A percentile compares a stretch with the other conserved stretches of the same genome.
Evolutionary conservation across 2,797 vertebrate species (phyloP).

Genomic region (Muraenolepis orangiensis): DNA sequence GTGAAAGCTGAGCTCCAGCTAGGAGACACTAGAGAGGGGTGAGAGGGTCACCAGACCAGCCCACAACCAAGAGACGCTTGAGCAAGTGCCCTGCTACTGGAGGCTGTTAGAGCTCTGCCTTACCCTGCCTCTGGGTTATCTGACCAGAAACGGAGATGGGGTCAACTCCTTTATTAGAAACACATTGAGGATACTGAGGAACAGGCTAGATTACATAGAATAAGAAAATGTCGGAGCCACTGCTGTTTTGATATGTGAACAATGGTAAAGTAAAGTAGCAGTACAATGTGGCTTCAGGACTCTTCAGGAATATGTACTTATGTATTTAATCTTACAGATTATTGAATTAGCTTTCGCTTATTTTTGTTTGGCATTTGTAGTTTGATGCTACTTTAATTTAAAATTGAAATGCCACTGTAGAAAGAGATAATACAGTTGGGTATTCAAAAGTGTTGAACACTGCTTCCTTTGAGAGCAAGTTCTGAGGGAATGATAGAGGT

Average conservation of each 20-base stretch:
- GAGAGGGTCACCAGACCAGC: neutral
- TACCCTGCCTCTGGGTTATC: slow-evolving; percentile 15
- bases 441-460: neutral
- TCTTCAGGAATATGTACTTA: neutral
- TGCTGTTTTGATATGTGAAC: neutral
- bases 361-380: neutral
- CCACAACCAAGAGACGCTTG: neutral
- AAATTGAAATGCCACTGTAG: neutral
- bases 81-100: neutral
- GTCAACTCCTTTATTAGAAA: slow-evolving; percentile 33
- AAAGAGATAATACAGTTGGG: neutral
- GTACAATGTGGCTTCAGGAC: neutral
- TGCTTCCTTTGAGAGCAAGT: neutral
- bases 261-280: neutral
- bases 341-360: neutral
- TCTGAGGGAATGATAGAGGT: neutral
- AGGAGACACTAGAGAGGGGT: neutral
- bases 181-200: slow-evolving; percentile 15
- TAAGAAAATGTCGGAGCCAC: neutral
- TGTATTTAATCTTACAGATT: neutral
- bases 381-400: neutral
- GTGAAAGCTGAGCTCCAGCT: slow-evolving; percentile 8
- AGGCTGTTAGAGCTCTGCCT: neutral
- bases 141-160: slow-evolving; percentile 15
- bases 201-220: neutral